Conservation (phyloP, 2,113 vertebrate genomes). For the Festucalex cinctus region DNA sequence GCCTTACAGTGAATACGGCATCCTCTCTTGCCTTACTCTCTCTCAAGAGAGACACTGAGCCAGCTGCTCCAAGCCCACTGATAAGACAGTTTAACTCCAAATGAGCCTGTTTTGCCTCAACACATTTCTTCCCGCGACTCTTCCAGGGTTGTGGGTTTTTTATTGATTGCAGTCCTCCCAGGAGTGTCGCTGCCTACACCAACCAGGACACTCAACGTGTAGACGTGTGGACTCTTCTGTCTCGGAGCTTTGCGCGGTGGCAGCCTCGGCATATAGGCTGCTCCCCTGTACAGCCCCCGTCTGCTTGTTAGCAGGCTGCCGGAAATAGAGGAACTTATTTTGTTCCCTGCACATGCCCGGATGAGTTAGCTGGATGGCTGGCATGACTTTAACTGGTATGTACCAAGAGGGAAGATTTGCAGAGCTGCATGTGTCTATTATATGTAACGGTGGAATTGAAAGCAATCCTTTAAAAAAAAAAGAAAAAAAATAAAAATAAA, state of each 20-base stretch:
- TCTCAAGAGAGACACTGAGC: slow-evolving; percentile 53
- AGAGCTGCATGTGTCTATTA: slow-evolving; percentile 4
- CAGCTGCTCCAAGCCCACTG: slow-evolving; percentile 52
- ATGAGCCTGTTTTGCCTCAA: slow-evolving; percentile 69
- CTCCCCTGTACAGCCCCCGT: slow-evolving; percentile 59
- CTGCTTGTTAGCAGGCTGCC: slow-evolving; percentile 68
- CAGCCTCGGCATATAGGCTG: slow-evolving; percentile 62
- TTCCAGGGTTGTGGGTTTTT: slow-evolving; percentile 65
- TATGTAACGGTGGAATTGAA: slow-evolving; percentile 8
- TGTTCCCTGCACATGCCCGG: slow-evolving; percentile 54
- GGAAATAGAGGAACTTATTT: slow-evolving; percentile 69
- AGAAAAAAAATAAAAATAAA: slow-evolving; percentile 17
- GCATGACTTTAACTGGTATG: slow-evolving; percentile 45
- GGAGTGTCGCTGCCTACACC: slow-evolving; percentile 63
- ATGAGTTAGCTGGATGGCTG: slow-evolving; percentile 52
- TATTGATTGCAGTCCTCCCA: slow-evolving; percentile 65
- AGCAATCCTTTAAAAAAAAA: slow-evolving; percentile 27
- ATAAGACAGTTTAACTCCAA: slow-evolving; percentile 68
- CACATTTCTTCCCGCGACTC: slow-evolving; percentile 62
- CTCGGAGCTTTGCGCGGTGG: slow-evolving; percentile 62
- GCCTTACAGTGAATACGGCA: slow-evolving; percentile 38
- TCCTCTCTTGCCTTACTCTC: slow-evolving; percentile 24
- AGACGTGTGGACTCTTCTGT: slow-evolving; percentile 65
- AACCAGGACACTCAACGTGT: slow-evolving; percentile 61
- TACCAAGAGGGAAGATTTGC: slow-evolving; percentile 37